A percentile compares a stretch with the other conserved stretches of the same genome.
These are phyloP conservation scores for Takifugu bimaculatus DNA, from an alignment of 2,113 vertebrate genomes.

Conservation along the genomic window DNA sequence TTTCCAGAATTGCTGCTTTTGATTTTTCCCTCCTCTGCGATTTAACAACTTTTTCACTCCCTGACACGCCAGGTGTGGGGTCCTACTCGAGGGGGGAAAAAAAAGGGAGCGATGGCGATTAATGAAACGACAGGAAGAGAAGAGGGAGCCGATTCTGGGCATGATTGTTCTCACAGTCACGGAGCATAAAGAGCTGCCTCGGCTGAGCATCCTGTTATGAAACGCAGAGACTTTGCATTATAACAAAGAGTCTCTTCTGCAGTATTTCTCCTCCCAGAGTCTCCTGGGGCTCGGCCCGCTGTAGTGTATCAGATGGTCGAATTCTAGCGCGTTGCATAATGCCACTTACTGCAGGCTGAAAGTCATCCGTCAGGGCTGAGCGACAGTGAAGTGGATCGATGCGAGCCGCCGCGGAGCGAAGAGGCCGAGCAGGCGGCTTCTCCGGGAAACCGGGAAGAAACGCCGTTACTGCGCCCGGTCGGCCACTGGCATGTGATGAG, in stretches of 20 bases:
- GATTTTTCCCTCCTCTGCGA: no score
- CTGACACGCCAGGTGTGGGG: constrained; percentile 6
- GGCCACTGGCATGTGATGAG: constrained; percentile 60
- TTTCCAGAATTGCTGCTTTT: neutral
- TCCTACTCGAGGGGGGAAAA: neutral
- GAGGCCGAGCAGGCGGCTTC: constrained; percentile 43
- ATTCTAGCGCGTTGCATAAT: constrained; percentile 66
- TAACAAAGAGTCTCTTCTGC: constrained; percentile 33
- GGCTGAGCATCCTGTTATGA: constrained; percentile 36
- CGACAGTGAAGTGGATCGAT: constrained; percentile 69
- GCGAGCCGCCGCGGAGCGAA: constrained; percentile 53
- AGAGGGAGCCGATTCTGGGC: constrained; percentile 2
- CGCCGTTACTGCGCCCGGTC: constrained; percentile 47
- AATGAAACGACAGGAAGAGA: neutral
- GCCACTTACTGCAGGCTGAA: constrained; percentile 56
- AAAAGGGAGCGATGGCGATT: neutral
- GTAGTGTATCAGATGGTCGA: constrained; percentile 45
- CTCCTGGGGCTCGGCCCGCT: constrained; percentile 37
- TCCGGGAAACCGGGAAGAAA: constrained; percentile 63
- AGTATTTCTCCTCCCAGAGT: constrained; percentile 4
- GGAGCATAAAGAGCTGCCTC: constrained; percentile 17
- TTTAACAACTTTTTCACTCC: neutral
- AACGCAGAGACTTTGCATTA: constrained; percentile 31
- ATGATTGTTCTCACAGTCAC: neutral
- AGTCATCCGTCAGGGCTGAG: constrained; percentile 64